A percentile compares a stretch with the other conserved stretches of the same genome.
phyloP scores from a whole-genome alignment of 1,140 invertebrate species.

The Zaprionus tsacasi region DNA sequence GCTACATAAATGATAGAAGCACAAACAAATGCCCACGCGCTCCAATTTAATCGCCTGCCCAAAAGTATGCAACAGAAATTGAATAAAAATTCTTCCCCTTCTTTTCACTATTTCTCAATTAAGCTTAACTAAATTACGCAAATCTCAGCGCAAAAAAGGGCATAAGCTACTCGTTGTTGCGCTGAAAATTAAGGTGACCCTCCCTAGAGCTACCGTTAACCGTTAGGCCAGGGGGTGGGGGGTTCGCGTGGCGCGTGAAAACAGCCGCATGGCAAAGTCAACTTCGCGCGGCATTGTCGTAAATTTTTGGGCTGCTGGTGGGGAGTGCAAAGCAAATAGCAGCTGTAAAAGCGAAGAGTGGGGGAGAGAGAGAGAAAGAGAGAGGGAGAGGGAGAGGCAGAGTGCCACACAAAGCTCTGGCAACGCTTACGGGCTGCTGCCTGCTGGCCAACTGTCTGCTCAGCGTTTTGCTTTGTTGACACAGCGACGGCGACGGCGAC shows the following conservation, averaged over 20 bases:
- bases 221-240: slow-evolving; percentile 9
- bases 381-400: slow-evolving; percentile 30
- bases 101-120: background rate
- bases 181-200: background rate
- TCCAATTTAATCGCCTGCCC: background rate
- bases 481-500: slow-evolving; percentile 15
- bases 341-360: background rate
- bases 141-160: slow-evolving; percentile 23
- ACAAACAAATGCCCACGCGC: too few relatives aligned
- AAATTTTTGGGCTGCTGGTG: slow-evolving; percentile 27
- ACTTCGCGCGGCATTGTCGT: slow-evolving; percentile 45
- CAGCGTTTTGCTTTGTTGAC: slow-evolving; percentile 38
- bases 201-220: background rate
- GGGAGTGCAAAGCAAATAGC: background rate
- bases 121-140: background rate
- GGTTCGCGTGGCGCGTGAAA: slow-evolving; percentile 50
- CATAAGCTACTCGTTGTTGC: slow-evolving; percentile 21
- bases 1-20: background rate
- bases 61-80: slow-evolving; percentile 21
- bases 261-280: slow-evolving; percentile 65
- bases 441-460: slow-evolving; percentile 61
- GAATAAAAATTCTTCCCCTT: background rate
- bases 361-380: background rate
- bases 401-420: background rate
- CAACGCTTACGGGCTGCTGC: slow-evolving; percentile 42